These are phyloP conservation scores for Merodon equestris DNA, from an alignment of 2,888 invertebrate genomes.

Conservation along the genomic window DNA sequence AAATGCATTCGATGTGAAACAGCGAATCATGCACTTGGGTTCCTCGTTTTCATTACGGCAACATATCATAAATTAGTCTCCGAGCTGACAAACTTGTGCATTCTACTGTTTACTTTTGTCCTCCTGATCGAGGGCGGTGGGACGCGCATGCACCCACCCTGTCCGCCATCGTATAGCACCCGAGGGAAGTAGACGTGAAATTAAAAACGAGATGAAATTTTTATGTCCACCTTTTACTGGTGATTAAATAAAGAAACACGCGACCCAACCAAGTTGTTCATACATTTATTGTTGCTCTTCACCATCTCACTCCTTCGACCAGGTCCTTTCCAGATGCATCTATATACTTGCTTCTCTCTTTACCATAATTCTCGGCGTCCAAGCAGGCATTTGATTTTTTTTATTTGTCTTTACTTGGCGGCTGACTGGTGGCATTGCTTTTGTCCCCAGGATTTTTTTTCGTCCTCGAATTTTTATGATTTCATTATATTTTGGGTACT, in stretches of 20 bases:
- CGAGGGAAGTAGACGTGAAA: conserved; percentile 55
- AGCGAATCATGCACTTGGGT: too few species aligned
- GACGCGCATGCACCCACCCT: background rate
- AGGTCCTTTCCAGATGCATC: conserved; percentile 35
- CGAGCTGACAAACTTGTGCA: background rate
- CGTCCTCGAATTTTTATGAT: conserved; percentile 59
- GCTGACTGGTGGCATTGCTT: conserved; percentile 26
- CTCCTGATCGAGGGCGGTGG: too few species aligned
- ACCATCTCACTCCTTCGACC: conserved; percentile 13
- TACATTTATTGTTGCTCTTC: conserved; percentile 38
- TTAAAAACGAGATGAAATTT: conserved; percentile 65
- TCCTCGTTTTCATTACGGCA: too few species aligned
- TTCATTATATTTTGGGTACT: conserved; percentile 50
- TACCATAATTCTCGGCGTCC: conserved; percentile 22
- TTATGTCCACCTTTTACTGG: conserved; percentile 61
- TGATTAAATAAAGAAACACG: conserved; percentile 61
- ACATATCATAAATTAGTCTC: too few species aligned
- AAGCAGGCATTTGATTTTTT: conserved; percentile 29
- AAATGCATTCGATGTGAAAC: too few species aligned
- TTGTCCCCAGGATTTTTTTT: conserved; percentile 52
- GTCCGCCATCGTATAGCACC: conserved; percentile 42
- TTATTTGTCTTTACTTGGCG: conserved; percentile 42
- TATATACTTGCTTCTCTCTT: conserved; percentile 47
- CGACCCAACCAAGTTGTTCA: conserved; percentile 19
- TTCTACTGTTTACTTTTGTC: background rate